Conservation (phyloP, 2,888 invertebrate species). For the Parasteatoda lunata region DNA sequence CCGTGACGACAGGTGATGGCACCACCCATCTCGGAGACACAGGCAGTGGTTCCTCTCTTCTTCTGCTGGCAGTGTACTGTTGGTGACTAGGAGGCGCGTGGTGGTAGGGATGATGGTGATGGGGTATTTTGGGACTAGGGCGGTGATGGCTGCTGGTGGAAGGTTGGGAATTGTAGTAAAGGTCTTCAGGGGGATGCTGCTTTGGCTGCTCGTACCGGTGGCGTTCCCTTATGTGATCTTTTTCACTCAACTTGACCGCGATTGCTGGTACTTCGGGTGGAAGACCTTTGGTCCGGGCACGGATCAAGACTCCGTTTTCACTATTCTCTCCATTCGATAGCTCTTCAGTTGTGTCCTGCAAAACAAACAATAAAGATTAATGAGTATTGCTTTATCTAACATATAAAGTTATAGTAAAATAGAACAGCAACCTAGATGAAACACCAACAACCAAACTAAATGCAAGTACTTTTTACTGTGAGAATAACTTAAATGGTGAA, state of each 20-base stretch:
- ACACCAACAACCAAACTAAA: too few species aligned
- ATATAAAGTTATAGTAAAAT: too few species aligned
- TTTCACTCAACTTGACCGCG: conserved; percentile 68
- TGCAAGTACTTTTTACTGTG: too few species aligned
- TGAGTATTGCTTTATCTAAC: too few species aligned
- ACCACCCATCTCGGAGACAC: conserved; percentile 40
- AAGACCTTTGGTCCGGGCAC: conserved; percentile 70
- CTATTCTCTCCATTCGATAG: conserved; percentile 70
- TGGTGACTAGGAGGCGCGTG: conserved; percentile 56
- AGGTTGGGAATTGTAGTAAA: conserved; percentile 71
- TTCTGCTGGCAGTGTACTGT: conserved; percentile 56
- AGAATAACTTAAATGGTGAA: too few species aligned
- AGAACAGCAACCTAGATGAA: too few species aligned
- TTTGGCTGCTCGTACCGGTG: conserved; percentile 69
- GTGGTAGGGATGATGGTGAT: conserved; percentile 58
- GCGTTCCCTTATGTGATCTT: conserved; percentile 55
- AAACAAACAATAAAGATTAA: neutral
- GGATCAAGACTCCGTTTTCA: conserved; percentile 70
- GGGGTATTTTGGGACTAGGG: conserved; percentile 36
- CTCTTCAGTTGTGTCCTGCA: conserved; percentile 78
- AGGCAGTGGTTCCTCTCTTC: conserved; percentile 56
- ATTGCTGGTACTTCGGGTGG: conserved; percentile 70
- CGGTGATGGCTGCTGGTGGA: conserved; percentile 31
- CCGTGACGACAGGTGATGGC: conserved; percentile 81
- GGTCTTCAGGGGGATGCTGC: conserved; percentile 69